Base-by-base conservation (phyloP, 1,140 invertebrate species). In the Cylas formicarius region DNA sequence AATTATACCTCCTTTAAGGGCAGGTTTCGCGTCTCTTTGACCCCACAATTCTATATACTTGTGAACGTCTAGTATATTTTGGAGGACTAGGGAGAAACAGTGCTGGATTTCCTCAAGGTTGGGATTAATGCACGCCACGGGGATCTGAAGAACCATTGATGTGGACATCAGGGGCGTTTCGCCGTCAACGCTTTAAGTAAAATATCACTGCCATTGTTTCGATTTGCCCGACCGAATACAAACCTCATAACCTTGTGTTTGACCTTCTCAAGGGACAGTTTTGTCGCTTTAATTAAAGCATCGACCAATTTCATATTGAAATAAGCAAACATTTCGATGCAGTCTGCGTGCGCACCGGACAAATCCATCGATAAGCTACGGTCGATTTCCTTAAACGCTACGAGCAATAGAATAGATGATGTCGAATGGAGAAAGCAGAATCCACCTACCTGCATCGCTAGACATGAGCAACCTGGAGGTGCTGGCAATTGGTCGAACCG, bases 31-130 rank as follows among this genome's bases (percentile, higher is more conserved):
- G 4, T 48, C 37, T 36, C 48, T 48, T 51, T 81, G 77, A 36
- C 81, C 81, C 86, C 86, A 88, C 65, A 81, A 74, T 3, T 68
- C 68, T 2, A 88, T 73, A 18, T 68, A 71, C 47, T 81, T 80
- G 47, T 79, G 71, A 9, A 75, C 74, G 47, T 77, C 72, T 47
- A 86, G 67, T 49, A 86, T 64, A 52, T 70, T 72, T 16, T 67
- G 67, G n/a, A 79, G 67, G 21, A 81, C 74, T 65, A 78, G 77
- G 33, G 75, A 77, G 41, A 88, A 80, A 31, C 74, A 66, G 38
- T 72, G 67, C 56, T 89, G 84, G 37, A 88, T 76, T 48, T 86
- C 80, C 47, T 86, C 82, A 18, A 88, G 65, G 4, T 71, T 66
- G 1, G 80, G 81, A 44, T 68, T 69, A 23, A 81, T 72, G 16